phyloP scores from a whole-genome alignment of 2,888 invertebrate species.

The Lottia scabra region DNA sequence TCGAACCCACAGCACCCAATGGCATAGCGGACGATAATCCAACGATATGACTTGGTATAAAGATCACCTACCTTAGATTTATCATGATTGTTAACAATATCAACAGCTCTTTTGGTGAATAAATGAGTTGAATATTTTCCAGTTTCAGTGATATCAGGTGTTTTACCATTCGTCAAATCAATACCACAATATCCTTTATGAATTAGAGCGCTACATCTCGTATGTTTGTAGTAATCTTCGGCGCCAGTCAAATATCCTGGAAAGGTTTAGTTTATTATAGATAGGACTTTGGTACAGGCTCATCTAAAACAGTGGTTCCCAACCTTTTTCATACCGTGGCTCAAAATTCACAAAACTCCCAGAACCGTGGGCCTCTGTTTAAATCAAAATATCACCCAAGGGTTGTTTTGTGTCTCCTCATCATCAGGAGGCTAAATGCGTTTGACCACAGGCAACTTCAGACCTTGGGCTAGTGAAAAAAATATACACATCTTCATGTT shows the following conservation, averaged over 20 bases:
- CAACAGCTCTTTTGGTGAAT: constrained; percentile 51
- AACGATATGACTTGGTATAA: not conserved
- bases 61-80: constrained; percentile 38
- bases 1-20: too few relatives aligned
- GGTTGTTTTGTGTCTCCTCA: too few relatives aligned
- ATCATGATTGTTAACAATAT: constrained; percentile 50
- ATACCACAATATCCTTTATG: constrained; percentile 29
- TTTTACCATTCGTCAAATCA: constrained; percentile 52
- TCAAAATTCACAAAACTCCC: not conserved
- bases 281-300: too few relatives aligned
- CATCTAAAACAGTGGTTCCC: too few relatives aligned
- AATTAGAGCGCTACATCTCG: constrained; percentile 31
- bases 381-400: too few relatives aligned
- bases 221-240: constrained; percentile 63
- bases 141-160: constrained; percentile 40
- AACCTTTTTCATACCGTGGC: too few relatives aligned
- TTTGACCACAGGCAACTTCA: too few relatives aligned
- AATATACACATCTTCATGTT: too few relatives aligned
- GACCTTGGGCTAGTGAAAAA: too few relatives aligned
- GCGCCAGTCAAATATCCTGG: constrained; percentile 68
- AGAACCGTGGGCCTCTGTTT: too few relatives aligned
- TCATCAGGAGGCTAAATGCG: too few relatives aligned
- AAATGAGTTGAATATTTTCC: constrained; percentile 55
- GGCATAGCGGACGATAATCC: too few relatives aligned
- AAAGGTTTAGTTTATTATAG: not conserved